Conservation (phyloP, 2,113 vertebrate species). For the Speoplatyrhinus poulsoni region DNA sequence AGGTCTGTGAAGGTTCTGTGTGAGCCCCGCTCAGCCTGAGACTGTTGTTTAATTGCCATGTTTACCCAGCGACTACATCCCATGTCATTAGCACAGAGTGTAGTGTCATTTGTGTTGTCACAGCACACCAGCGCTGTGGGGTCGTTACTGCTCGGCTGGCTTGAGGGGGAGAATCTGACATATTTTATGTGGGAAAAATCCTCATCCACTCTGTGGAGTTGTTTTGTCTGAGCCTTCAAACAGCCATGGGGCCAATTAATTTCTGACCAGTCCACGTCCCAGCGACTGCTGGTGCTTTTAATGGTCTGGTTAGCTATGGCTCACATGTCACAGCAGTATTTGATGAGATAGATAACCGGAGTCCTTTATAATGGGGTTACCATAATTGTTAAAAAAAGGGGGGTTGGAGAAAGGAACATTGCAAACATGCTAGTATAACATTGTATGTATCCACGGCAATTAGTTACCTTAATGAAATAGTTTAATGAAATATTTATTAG, state of each 20-base stretch:
- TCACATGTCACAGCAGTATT: slow-evolving; percentile 67
- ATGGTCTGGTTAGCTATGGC: slow-evolving; percentile 66
- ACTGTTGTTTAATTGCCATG: slow-evolving; percentile 80
- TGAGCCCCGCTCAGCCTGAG: slow-evolving; percentile 70
- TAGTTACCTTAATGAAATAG: neutral
- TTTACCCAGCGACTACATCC: slow-evolving; percentile 77
- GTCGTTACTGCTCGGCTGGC: slow-evolving; percentile 77
- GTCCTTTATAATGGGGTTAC: slow-evolving; percentile 43
- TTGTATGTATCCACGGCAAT: neutral
- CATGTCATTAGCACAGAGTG: slow-evolving; percentile 79
- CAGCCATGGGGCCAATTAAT: slow-evolving; percentile 78
- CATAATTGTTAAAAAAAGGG: slow-evolving; percentile 10
- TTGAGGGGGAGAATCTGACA: slow-evolving; percentile 75
- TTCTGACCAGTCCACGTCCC: slow-evolving; percentile 72
- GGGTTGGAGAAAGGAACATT: neutral
- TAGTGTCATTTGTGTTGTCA: slow-evolving; percentile 81
- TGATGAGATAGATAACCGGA: slow-evolving; percentile 67
- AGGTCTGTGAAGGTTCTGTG: slow-evolving; percentile 71
- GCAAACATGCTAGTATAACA: neutral
- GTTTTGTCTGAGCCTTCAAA: slow-evolving; percentile 70
- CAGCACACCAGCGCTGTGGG: slow-evolving; percentile 72
- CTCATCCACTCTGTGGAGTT: slow-evolving; percentile 69
- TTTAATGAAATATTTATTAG: too few relatives aligned
- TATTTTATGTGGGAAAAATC: slow-evolving; percentile 74
- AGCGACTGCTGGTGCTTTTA: slow-evolving; percentile 71